phyloP scores from a whole-genome alignment of 2,888 invertebrate genomes.

The Apoda limacodes region DNA sequence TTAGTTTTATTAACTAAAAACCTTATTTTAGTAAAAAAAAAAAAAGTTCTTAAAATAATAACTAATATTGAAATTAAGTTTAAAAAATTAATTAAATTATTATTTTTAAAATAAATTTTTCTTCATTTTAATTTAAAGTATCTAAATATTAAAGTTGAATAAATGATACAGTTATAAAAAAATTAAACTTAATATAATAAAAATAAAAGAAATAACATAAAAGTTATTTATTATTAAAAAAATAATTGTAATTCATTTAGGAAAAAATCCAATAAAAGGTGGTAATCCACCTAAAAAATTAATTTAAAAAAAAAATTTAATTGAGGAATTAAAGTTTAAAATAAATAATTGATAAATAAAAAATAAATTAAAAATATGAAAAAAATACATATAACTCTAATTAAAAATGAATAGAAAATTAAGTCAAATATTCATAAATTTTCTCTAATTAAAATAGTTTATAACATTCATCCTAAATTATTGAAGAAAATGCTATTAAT shows the following conservation, averaged over 20 bases:
- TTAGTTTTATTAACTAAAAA: slow-evolving; percentile 73
- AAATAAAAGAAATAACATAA: slow-evolving; percentile 46
- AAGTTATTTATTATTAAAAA: slow-evolving; percentile 51
- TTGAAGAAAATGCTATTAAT: slow-evolving; percentile 73
- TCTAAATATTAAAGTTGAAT: slow-evolving; percentile 56
- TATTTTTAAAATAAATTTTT: slow-evolving; percentile 44
- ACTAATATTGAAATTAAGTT: slow-evolving; percentile 34
- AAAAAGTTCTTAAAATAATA: slow-evolving; percentile 43
- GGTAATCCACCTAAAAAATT: slow-evolving; percentile 71
- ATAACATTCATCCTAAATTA: slow-evolving; percentile 71
- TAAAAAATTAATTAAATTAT: slow-evolving; percentile 31
- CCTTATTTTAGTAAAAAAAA: slow-evolving; percentile 55
- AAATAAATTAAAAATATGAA: slow-evolving; percentile 57
- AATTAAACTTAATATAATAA: slow-evolving; percentile 65
- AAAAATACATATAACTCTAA: slow-evolving; percentile 50
- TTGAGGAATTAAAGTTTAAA: slow-evolving; percentile 38
- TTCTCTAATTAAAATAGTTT: slow-evolving; percentile 51
- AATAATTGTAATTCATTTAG: slow-evolving; percentile 72
- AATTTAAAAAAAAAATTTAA: slow-evolving; percentile 62
- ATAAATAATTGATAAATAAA: slow-evolving; percentile 64
- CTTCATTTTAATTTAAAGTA: slow-evolving; percentile 59
- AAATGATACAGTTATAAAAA: slow-evolving; percentile 67
- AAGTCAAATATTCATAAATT: slow-evolving; percentile 57
- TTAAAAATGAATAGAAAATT: slow-evolving; percentile 52
- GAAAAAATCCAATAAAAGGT: slow-evolving; percentile 72